Base-by-base conservation (phyloP, 2,888 invertebrate species). In the Stenoptilia bipunctidactyla region DNA sequence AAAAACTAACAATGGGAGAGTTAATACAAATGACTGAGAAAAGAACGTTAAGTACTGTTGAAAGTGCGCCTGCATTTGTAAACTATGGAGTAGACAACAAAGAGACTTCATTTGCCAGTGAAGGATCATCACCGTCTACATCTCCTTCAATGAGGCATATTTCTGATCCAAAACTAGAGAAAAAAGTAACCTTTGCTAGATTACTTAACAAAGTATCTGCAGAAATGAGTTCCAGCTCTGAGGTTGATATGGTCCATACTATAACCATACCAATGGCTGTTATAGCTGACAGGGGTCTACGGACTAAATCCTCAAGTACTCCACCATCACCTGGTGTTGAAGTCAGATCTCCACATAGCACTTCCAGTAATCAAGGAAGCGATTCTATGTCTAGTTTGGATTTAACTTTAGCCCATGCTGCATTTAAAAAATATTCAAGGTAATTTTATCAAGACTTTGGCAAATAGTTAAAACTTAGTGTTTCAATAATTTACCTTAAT, bases 141-240 rank as follows among this genome's bases (percentile, higher is more conserved):
- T 86, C 88, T 1, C 85, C 87, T 6, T 74, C 86, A 1, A 82
- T 80, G 67, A 65, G 85, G 41, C 87, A 87, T 40, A 72, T 88
- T 47, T 86, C 84, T 36, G 90, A 90, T 66, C 88, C 89, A 9
- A 91, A 91, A 56, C 67, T 91, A 40, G 92, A 92, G 59, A 92
- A 92, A 73, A 92, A 92, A 67, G 91, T 92, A 5, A 92, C 91
- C 0, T 92, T 92, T 58, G 92, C 92, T 0, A 84, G 91, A 46
- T 67, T 92, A 38, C 66, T 92, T 14, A 91, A 89, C 58, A 91
- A 89, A 69, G 90, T 92, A 3, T 91, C 91, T 9, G 89, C 90
- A 6, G 92, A 92, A 77, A 91, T 92, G 88, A 91, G 89, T 56
- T 90, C 90, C 0, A 89, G 90, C 41, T 90, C 91, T 0, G 91